Base-by-base conservation (phyloP, 2,888 invertebrate species). In the Andrena haemorrhoa region DNA sequence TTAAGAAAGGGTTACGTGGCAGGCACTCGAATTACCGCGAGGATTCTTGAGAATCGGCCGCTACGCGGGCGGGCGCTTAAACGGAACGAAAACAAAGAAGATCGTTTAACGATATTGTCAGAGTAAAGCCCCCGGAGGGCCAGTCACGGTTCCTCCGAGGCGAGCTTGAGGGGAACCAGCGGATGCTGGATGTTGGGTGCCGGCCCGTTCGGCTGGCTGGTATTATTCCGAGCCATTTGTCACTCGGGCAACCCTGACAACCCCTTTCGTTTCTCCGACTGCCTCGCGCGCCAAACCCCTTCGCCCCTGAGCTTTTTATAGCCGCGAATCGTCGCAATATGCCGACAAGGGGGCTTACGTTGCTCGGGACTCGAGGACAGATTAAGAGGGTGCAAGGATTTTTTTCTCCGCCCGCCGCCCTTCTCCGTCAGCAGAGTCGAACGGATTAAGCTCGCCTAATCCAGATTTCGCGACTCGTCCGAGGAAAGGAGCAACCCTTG, bases 201-300 rank as follows among this genome's bases (percentile, higher is more conserved):
- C 88, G 89, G 86, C 86, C 75, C 88, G 86, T 90, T 90, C 86
- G 88, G 84, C 89, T 90, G 90, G 92, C 91, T 91, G 92, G 92
- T 93, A 94, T 94, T 94, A 94, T 94, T 94, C 93, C 94, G 85
- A 93, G 90, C 94, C 93, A 94, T 94, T 94, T 94, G 93, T 94
- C 93, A 94, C 92, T 92, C 89, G 90, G 90, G 89, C 90, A 90
- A 89, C 75, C 85, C 86, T 56, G 88, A 85, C 90, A 91, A 92
- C 93, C 93, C 93, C 92, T 93, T 93, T 92, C 89, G 90, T 86
- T 91, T 90, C 91, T 90, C 86, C 72, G 65, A 66, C 79, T 76
- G 79, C 72, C 81, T 64, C 86, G 64, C 86, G 77, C 69, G 16
- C 70, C 41, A 56, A 56, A 10, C 56, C 23, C 56, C 82, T 68